Base-by-base conservation (phyloP, 2,113 vertebrate genomes). In the Heterotilapia buettikoferi region DNA sequence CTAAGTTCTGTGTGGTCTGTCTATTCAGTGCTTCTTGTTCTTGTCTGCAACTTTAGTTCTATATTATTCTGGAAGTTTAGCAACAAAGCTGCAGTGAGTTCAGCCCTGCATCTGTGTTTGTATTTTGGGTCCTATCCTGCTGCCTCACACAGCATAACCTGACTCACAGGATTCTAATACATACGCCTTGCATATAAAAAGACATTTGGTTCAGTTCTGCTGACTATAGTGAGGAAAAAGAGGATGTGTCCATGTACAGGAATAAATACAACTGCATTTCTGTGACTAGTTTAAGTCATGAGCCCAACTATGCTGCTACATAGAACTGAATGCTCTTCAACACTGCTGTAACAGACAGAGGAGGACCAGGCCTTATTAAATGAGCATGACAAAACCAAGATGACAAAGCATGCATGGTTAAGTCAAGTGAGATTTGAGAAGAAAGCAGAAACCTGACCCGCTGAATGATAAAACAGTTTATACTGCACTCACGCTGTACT, bases 201-300 rank as follows among this genome's bases (percentile, higher is more conserved):
- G 38, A 71, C 3, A 0, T 43, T 26, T 21, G n/a, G n/a, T 43
- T 71, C n/a, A 71, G 66, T 2, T 71, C 0, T 71, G 38, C 38
- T 71, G 66, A 43, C 66, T 71, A 24, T 43, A 43, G 7, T 0
- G 3, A 68, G n/a, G 66, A 24, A 71, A 2, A 43, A 24, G 2
- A 40, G 19, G n/a, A 68, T 0, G n/a, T 40, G 63, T 68, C 36
- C 36, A 8, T 68, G 63, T 68, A 40, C 36, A 68, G 36, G 19
- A 40, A 40, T 0, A 68, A 68, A 68, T 21, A 38, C 36, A 6
- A 8, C n/a, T 68, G 36, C 63, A 68, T 68, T 68, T 68, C 36
- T 40, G 63, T 40, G 63, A 40, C 63, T 0, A 40, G 63, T 21
- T 66, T 38, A 66, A 38, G 61, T 14, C 63, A 5, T 40, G 19